Evolutionary conservation across 2,797 vertebrate species (phyloP), one percentile per base, ranked within the genome.

Genomic region (Sebastes minor): DNA sequence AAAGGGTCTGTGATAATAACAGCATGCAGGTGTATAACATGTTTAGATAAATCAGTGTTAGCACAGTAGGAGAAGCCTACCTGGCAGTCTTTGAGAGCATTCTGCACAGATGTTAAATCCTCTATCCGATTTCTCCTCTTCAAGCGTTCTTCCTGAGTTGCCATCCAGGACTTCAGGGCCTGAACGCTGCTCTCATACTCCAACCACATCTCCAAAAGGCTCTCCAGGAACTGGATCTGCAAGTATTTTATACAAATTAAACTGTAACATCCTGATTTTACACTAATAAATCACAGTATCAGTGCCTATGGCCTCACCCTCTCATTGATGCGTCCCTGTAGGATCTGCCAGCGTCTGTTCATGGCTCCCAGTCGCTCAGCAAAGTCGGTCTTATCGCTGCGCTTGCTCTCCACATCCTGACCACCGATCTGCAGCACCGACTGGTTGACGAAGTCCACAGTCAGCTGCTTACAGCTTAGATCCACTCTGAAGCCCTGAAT

Each of bases 361-460:
- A 99, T 99, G 38, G 96, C 95, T 64, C 99, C 99, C 0, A 99
- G 97, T 5, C 97, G 97, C 89, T 99, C 99, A 0, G 98, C 98
- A 74, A 99, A 99, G 87, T 99, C 97, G 0, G 99, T 99, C 93
- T 99, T 99, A 83, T 99, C 98, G 0, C 97, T 98, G 71, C 98
- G 97, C 63, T 98, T 99, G 88, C 97, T 97, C 92, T 99, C 98
- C 75, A 96, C 96, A 12, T 99, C 99, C 87, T 98, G 98, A 85
- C 95, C 96, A 81, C 97, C 96, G 85, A 98, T 96, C 67, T 99
- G 98, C 5, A 98, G 95, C 81, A 99, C 97, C 0, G 98, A 99
- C 89, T 99, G 98, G 90, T 99, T 99, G 88, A 99, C 98, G 76
- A 99, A 99, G 86, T 99, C 98, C 6, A 99, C 98, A 0, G 98